These are phyloP conservation scores for Tricholaema leucomelas DNA, from an alignment of 2,113 vertebrate genomes.

Conservation along the genomic window DNA sequence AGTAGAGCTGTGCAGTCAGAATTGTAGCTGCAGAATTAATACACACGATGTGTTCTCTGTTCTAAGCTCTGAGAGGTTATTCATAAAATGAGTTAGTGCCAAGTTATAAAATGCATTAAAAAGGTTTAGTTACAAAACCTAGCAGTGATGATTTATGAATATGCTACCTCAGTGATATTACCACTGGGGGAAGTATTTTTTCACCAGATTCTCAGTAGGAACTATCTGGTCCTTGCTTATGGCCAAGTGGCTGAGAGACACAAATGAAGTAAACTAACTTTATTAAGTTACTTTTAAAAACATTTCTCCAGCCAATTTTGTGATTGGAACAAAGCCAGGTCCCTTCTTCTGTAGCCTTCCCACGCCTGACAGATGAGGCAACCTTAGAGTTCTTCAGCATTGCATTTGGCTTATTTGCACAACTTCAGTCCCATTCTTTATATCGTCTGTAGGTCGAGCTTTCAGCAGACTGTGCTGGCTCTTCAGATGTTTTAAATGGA, in stretches of 20 bases:
- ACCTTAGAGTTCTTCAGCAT: background rate
- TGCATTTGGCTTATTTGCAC: background rate
- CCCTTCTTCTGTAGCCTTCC: background rate
- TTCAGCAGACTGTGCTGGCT: background rate
- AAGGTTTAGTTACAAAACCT: background rate
- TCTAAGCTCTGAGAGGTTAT: background rate
- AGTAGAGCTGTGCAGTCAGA: background rate
- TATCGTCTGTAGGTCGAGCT: background rate
- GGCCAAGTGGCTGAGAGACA: background rate
- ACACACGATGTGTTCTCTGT: background rate
- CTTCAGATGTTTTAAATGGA: constrained; percentile 55
- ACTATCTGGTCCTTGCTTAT: background rate
- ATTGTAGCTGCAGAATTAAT: background rate
- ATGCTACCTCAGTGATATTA: background rate
- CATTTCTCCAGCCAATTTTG: background rate
- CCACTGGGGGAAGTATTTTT: background rate
- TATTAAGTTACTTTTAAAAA: background rate
- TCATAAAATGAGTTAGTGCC: background rate
- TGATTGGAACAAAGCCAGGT: background rate
- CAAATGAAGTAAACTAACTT: background rate
- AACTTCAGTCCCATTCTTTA: background rate
- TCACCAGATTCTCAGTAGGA: background rate
- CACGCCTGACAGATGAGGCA: background rate
- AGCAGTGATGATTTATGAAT: background rate
- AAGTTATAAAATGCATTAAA: background rate